Conservation (phyloP, 2,113 vertebrate genomes). For the Podilymbus podiceps region DNA sequence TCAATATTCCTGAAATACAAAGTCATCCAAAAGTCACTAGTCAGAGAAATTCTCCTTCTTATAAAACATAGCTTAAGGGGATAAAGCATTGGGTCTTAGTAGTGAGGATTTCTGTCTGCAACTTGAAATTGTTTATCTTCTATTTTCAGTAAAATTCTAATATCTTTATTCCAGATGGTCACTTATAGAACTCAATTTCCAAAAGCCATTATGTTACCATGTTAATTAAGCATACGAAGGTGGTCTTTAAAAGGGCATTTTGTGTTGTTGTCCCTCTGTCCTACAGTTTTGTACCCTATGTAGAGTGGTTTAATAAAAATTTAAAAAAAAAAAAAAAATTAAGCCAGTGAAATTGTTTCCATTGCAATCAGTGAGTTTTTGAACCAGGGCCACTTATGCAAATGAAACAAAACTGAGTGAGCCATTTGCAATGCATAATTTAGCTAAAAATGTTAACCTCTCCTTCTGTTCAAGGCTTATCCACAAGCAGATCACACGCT, state of each 20-base stretch:
- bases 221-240: background rate
- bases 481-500: slow-evolving; percentile 16
- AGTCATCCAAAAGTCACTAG: background rate
- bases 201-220: background rate
- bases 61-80: background rate
- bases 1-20: background rate
- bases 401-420: slow-evolving; percentile 29
- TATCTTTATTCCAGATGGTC: background rate
- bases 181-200: background rate
- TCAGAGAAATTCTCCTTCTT: background rate
- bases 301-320: background rate
- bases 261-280: background rate
- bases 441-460: slow-evolving; percentile 61
- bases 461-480: slow-evolving; percentile 54
- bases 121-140: background rate
- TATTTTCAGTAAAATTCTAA: background rate
- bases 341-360: background rate
- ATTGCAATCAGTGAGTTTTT: slow-evolving; percentile 36
- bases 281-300: background rate
- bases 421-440: slow-evolving; percentile 58
- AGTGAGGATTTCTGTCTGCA: background rate
- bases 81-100: background rate
- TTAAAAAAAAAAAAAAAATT: background rate
- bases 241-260: background rate
- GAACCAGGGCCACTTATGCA: slow-evolving; percentile 47